Evolutionary conservation across 2,888 invertebrate genomes (phyloP).

Genomic region (Melanophora roralis): DNA sequence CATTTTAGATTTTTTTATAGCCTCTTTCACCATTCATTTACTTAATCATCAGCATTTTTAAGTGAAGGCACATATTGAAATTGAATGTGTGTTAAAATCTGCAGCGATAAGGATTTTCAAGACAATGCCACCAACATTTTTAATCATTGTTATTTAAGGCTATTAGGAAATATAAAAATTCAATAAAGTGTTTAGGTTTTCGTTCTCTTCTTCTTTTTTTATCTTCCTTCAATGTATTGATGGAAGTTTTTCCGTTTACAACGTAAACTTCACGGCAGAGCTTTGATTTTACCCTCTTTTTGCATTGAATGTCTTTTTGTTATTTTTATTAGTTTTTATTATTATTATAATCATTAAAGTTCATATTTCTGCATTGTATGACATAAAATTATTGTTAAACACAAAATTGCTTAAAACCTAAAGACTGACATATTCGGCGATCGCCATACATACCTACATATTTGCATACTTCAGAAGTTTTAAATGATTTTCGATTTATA

Average conservation of each 20-base stretch:
- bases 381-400: constrained; percentile 21
- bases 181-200: not conserved
- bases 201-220: not conserved
- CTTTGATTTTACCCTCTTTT: constrained; percentile 7
- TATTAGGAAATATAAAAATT: constrained; percentile 60
- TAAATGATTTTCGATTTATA: not conserved
- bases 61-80: not conserved
- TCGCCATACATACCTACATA: not conserved
- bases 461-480: not conserved
- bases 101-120: not conserved
- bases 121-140: not conserved
- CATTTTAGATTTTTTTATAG: constrained; percentile 14
- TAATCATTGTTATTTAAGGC: constrained; percentile 63
- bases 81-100: not conserved
- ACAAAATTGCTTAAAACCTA: constrained; percentile 14
- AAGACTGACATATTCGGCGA: not conserved
- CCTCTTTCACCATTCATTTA: not conserved
- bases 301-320: constrained; percentile 3
- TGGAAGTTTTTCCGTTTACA: not conserved
- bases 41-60: not conserved
- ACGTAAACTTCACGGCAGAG: too few species aligned
- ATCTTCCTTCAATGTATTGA: too few species aligned
- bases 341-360: constrained; percentile 41
- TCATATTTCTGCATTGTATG: constrained; percentile 1
- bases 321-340: constrained; percentile 21